phyloP scores from a whole-genome alignment of 1,140 invertebrate species.

The Heliconius himera region DNA sequence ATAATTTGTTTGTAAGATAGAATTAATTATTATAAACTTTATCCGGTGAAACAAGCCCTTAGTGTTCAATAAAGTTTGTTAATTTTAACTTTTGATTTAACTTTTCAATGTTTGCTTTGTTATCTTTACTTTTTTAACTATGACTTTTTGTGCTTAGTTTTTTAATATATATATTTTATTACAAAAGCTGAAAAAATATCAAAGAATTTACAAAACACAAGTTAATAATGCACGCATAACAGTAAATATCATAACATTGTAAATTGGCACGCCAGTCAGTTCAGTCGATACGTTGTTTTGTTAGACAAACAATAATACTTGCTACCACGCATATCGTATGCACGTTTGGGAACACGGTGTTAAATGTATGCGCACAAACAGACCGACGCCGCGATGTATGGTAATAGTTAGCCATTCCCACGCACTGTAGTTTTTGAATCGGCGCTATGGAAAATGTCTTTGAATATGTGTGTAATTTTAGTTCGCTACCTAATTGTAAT shows the following conservation, averaged over 20 bases:
- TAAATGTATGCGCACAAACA: slow-evolving; percentile 40
- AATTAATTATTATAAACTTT: no score
- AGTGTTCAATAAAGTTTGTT: no score
- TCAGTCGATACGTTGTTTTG: slow-evolving; percentile 33
- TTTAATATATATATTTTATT: no score
- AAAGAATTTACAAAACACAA: neutral
- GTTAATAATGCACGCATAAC: neutral
- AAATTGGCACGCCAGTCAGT: slow-evolving; percentile 33
- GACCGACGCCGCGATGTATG: slow-evolving; percentile 31
- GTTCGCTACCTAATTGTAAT: neutral
- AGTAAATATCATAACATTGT: slow-evolving; percentile 27
- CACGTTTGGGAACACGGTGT: slow-evolving; percentile 31
- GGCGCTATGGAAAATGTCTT: slow-evolving; percentile 15
- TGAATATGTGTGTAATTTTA: slow-evolving; percentile 15
- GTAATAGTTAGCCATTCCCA: slow-evolving; percentile 33
- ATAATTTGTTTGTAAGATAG: no score
- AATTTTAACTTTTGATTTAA: no score
- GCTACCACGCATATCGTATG: slow-evolving; percentile 33
- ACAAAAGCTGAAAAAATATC: no score
- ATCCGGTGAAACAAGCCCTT: no score
- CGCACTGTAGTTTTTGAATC: slow-evolving; percentile 33
- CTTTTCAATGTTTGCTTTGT: no score
- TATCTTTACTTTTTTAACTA: no score
- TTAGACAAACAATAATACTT: slow-evolving; percentile 41
- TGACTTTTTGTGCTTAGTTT: no score